A percentile compares a stretch with the other conserved stretches of the same genome.
Evolutionary conservation across 2,113 vertebrate genomes (phyloP).

Genomic region (Podarcis cretensis): DNA sequence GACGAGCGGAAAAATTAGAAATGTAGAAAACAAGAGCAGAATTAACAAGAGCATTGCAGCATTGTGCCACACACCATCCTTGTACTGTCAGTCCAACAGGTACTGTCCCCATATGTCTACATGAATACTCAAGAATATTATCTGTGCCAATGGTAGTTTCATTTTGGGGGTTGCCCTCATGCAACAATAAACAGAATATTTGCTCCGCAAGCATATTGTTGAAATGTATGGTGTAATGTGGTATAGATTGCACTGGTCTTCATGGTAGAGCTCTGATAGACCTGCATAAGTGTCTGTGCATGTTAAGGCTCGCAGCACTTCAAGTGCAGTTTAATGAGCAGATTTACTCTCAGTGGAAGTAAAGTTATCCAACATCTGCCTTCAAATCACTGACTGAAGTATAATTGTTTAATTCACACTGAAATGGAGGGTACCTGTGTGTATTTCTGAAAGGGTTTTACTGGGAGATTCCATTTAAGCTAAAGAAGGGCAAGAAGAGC

Average conservation of each 20-base stretch:
- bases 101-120: not conserved
- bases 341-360: not conserved
- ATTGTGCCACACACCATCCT: not conserved
- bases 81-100: not conserved
- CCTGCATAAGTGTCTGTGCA: not conserved
- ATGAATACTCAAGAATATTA: not conserved
- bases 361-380: not conserved
- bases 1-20: not conserved
- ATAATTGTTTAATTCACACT: no score
- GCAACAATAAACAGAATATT: not conserved
- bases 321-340: not conserved
- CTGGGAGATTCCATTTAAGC: no score
- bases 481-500: no score
- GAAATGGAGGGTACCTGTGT: no score
- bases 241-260: not conserved
- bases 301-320: not conserved
- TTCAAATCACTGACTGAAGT: no score
- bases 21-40: not conserved
- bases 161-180: not conserved
- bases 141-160: not conserved
- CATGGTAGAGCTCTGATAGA: not conserved
- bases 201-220: not conserved
- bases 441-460: no score
- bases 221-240: not conserved
- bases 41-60: not conserved